Evolutionary conservation across 1,140 invertebrate species (phyloP).

Genomic region (Bilobella aurantiaca): DNA sequence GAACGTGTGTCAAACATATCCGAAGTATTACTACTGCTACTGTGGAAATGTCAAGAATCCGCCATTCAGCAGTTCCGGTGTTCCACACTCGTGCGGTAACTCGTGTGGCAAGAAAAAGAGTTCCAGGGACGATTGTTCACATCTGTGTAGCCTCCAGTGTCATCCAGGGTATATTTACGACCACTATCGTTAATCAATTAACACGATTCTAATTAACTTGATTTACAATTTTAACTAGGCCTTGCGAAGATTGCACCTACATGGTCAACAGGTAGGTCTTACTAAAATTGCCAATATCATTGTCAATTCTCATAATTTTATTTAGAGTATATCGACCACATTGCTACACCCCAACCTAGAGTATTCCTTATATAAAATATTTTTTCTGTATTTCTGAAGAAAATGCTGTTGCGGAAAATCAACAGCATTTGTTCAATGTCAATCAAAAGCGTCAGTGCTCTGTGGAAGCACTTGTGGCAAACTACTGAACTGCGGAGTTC

Average conservation of each 20-base stretch:
- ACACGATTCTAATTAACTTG: no score
- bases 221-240: no score
- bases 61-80: conserved; percentile 57
- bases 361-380: no score
- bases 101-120: conserved; percentile 56
- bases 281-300: no score
- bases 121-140: conserved; percentile 52
- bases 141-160: conserved; percentile 75
- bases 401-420: conserved; percentile 64
- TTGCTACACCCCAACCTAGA: no score
- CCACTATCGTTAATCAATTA: no score
- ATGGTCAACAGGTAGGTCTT: conserved; percentile 46
- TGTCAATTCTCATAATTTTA: no score
- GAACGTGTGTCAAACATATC: conserved; percentile 54
- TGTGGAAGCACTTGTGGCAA: conserved; percentile 65
- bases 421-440: conserved; percentile 57
- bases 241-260: conserved; percentile 66
- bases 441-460: conserved; percentile 51
- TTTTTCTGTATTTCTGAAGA: no score
- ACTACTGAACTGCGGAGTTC: conserved; percentile 55
- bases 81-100: conserved; percentile 81
- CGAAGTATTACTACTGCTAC: conserved; percentile 67
- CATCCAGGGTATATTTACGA: no score
- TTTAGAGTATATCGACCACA: no score
- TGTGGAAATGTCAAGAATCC: conserved; percentile 66